Evolutionary conservation across 2,797 vertebrate species (phyloP).

Genomic region (Rhinatrema bivittatum): DNA sequence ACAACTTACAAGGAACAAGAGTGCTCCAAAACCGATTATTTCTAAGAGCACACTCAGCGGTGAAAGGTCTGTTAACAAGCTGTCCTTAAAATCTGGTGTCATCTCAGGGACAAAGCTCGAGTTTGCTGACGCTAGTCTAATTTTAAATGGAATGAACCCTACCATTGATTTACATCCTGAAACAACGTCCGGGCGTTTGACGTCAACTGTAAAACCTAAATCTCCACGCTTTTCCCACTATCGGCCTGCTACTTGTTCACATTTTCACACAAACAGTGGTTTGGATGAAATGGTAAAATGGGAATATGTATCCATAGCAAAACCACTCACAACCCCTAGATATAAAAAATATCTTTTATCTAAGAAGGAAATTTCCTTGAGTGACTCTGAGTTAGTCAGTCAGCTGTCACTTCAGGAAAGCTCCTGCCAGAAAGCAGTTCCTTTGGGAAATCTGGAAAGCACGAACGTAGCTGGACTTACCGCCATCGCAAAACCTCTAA

Average conservation of each 20-base stretch:
- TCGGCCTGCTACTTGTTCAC: background rate
- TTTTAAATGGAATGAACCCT: conserved; percentile 4
- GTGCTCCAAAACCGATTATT: background rate
- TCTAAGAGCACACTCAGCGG: background rate
- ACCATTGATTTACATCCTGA: background rate
- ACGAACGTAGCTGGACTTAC: background rate
- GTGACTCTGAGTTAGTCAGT: background rate
- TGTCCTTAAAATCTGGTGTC: background rate
- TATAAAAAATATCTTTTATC: too few species aligned
- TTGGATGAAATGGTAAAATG: background rate
- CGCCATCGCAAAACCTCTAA: background rate
- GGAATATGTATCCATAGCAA: conserved; percentile 13
- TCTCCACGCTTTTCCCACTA: background rate
- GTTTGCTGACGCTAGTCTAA: conserved; percentile 2
- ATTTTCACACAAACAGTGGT: background rate
- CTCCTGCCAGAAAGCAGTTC: background rate
- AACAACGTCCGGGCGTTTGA: background rate
- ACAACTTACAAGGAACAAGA: background rate
- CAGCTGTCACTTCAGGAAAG: background rate
- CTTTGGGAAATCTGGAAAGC: background rate
- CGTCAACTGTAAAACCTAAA: background rate
- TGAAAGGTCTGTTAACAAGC: background rate
- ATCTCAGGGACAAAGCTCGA: background rate
- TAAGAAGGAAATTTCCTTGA: too few species aligned
- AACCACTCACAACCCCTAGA: background rate